A percentile compares a stretch with the other conserved stretches of the same genome.
Conservation (phyloP, 2,888 invertebrate species). For the Dynastes hyllus region DNA sequence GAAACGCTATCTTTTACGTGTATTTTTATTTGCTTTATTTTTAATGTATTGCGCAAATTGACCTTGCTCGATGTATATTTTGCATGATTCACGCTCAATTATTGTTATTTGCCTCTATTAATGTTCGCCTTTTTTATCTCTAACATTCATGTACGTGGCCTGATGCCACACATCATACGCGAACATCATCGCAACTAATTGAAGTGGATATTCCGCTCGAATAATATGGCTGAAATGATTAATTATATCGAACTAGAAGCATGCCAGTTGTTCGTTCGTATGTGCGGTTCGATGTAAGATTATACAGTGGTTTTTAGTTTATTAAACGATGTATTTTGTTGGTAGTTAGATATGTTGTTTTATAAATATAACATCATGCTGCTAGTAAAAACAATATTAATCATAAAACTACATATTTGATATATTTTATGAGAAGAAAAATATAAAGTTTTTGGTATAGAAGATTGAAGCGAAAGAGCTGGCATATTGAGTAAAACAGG, state of each 20-base stretch:
- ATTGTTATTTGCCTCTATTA: slow-evolving; percentile 36
- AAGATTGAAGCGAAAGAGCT: too few species aligned
- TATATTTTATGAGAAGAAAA: too few species aligned
- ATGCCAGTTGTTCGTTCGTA: neutral
- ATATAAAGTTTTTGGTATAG: too few species aligned
- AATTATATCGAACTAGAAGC: slow-evolving; percentile 39
- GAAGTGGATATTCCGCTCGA: slow-evolving; percentile 16
- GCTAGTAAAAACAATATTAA: too few species aligned
- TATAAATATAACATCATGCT: neutral
- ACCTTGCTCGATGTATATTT: slow-evolving; percentile 37
- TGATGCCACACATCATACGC: slow-evolving; percentile 3
- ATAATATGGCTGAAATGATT: slow-evolving; percentile 28
- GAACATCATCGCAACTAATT: slow-evolving; percentile 25
- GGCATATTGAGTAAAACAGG: too few species aligned
- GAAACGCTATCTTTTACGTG: slow-evolving; percentile 30
- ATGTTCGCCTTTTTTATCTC: slow-evolving; percentile 40
- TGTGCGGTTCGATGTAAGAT: slow-evolving; percentile 11
- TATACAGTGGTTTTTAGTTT: slow-evolving; percentile 17
- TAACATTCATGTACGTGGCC: slow-evolving; percentile 16
- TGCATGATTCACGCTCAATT: slow-evolving; percentile 44
- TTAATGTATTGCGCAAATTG: slow-evolving; percentile 38
- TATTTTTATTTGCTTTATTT: slow-evolving; percentile 42
- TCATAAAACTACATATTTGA: too few species aligned
- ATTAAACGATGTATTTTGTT: neutral
- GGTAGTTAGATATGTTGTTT: neutral